Percentiles rank a stretch among this genome's conserved stretches.
Evolutionary conservation across 1,140 invertebrate species (phyloP).

Genomic region (Pachypeltis micranthus): DNA sequence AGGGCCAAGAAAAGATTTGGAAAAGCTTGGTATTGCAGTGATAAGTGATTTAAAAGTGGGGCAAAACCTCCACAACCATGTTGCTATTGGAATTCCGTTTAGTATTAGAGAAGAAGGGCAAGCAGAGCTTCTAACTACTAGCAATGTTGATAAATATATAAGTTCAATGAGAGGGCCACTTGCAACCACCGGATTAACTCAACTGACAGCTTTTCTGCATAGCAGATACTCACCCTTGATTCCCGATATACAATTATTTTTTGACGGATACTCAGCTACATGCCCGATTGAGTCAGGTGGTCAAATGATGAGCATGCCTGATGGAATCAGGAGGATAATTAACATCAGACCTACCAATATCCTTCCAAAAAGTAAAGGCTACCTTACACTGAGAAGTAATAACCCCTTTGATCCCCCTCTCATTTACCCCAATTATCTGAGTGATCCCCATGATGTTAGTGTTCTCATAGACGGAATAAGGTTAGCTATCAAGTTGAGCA

Average conservation of each 20-base stretch:
- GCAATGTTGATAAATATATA: conserved; percentile 35
- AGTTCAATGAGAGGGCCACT: conserved; percentile 35
- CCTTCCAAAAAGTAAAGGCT: conserved; percentile 36
- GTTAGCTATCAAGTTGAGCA: conserved; percentile 32
- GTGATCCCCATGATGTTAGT: conserved; percentile 34
- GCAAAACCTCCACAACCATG: conserved; percentile 44
- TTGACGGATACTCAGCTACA: conserved; percentile 49
- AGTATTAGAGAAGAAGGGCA: conserved; percentile 33
- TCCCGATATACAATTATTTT: conserved; percentile 49
- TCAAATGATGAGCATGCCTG: conserved; percentile 48
- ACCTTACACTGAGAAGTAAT: conserved; percentile 33
- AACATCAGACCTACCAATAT: conserved; percentile 26
- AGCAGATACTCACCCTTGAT: conserved; percentile 24
- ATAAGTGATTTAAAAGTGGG: conserved; percentile 45
- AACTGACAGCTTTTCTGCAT: conserved; percentile 30
- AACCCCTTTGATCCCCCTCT: conserved; percentile 43
- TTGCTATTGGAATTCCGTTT: conserved; percentile 35
- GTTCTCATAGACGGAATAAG: conserved; percentile 38
- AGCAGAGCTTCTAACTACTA: conserved; percentile 31
- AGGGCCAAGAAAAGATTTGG: conserved; percentile 46
- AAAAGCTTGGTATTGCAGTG: conserved; percentile 36
- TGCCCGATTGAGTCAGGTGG: conserved; percentile 67
- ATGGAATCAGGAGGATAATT: conserved; percentile 28
- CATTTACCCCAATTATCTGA: conserved; percentile 47
- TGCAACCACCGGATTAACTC: conserved; percentile 38